Evolutionary conservation across 2,888 invertebrate genomes (phyloP).

Genomic region (Drosophila colorata): DNA sequence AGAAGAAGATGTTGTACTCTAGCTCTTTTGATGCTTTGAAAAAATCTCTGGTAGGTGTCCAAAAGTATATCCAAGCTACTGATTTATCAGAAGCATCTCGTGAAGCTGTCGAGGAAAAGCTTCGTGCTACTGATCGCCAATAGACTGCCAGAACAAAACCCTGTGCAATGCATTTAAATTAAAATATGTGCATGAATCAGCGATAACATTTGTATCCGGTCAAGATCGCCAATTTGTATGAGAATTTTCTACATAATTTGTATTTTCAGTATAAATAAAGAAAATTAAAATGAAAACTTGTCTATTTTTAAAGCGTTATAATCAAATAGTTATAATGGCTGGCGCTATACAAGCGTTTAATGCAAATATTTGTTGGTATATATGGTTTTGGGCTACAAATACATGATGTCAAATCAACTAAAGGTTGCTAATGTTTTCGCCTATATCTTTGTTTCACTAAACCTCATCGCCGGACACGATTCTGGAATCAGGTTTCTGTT

Average conservation of each 20-base stretch:
- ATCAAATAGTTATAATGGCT: too few species aligned
- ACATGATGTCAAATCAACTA: too few species aligned
- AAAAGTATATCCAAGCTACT: slow-evolving; percentile 98
- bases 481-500: too few species aligned
- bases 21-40: slow-evolving; percentile 99
- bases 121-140: slow-evolving; percentile 97
- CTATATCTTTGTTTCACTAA: too few species aligned
- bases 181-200: slow-evolving; percentile 69
- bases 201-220: slow-evolving; percentile 67
- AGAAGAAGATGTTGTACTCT: slow-evolving; percentile 94
- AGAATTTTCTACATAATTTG: slow-evolving; percentile 82
- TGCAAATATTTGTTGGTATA: too few species aligned
- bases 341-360: too few species aligned
- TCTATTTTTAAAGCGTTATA: background rate
- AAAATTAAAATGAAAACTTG: slow-evolving; percentile 66
- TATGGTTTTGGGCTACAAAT: too few species aligned
- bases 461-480: too few species aligned
- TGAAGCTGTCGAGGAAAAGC: slow-evolving; percentile 96
- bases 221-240: slow-evolving; percentile 79
- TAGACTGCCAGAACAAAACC: slow-evolving; percentile 85
- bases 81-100: slow-evolving; percentile 97
- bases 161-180: slow-evolving; percentile 76
- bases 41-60: slow-evolving; percentile 97
- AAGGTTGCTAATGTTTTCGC: too few species aligned
- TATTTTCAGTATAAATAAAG: slow-evolving; percentile 82